A percentile compares a stretch with the other conserved stretches of the same genome.
These are phyloP conservation scores for Peromyscus maniculatus DNA, from an alignment of 2,113 vertebrate genomes.

Conservation along the genomic window DNA sequence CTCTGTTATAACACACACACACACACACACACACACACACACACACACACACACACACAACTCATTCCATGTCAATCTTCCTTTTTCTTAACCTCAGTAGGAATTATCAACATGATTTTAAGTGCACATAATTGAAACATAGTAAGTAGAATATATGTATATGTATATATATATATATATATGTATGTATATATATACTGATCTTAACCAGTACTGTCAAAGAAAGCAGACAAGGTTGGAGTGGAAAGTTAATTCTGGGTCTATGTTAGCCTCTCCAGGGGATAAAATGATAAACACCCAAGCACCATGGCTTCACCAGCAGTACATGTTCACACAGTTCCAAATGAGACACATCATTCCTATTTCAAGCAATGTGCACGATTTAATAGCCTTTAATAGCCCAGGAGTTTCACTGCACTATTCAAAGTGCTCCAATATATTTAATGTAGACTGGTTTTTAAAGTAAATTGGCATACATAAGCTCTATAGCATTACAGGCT, in stretches of 20 bases:
- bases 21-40: not conserved
- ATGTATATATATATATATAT: no score
- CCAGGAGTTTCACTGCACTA: not conserved
- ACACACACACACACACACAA: not conserved
- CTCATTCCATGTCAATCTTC: not conserved
- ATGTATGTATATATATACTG: not conserved
- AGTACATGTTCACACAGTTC: not conserved
- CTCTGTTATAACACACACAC: not conserved
- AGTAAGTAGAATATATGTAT: not conserved
- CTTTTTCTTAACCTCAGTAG: not conserved
- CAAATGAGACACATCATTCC: not conserved
- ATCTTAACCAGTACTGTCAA: not conserved
- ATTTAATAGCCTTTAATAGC: slow-evolving; percentile 46
- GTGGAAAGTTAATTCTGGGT: not conserved
- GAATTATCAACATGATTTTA: not conserved
- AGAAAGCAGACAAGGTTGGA: not conserved
- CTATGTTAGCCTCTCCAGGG: not conserved
- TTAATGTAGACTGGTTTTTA: not conserved
- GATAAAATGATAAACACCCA: not conserved
- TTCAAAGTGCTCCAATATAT: slow-evolving; percentile 28
- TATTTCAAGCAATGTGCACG: not conserved
- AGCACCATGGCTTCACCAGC: not conserved
- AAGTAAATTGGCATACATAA: slow-evolving; percentile 66
- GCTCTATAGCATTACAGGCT: not conserved
- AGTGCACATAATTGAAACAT: not conserved